Percentiles rank a stretch among this genome's conserved stretches.
phyloP scores from a whole-genome alignment of 2,113 vertebrate species.

The Paracanthobrama guichenoti region DNA sequence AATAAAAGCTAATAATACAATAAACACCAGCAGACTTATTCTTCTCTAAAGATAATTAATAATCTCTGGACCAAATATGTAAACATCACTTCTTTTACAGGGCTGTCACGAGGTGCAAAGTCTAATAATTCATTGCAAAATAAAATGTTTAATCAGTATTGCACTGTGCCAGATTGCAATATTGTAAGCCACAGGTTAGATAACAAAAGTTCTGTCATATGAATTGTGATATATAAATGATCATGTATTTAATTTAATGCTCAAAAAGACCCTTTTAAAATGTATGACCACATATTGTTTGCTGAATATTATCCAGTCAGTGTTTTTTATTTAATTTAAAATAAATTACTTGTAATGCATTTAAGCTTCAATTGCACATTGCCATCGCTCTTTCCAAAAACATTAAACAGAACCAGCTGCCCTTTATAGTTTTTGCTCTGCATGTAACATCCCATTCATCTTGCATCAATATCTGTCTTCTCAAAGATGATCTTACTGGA shows the following conservation, averaged over 20 bases:
- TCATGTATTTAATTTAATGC: neutral
- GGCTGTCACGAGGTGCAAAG: neutral
- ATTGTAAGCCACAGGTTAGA: neutral
- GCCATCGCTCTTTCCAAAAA: neutral
- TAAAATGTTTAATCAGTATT: neutral
- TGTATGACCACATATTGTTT: neutral
- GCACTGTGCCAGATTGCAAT: neutral
- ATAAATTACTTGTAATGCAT: neutral
- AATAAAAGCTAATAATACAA: neutral
- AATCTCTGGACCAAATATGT: neutral
- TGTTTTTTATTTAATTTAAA: no score
- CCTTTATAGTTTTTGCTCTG: neutral
- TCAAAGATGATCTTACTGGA: slow-evolving; percentile 82
- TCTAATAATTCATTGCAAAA: neutral
- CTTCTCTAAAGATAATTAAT: neutral
- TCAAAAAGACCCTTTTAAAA: neutral
- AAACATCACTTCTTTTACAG: neutral
- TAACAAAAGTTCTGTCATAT: neutral
- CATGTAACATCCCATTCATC: slow-evolving; percentile 14
- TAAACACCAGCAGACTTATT: neutral
- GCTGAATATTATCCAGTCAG: neutral
- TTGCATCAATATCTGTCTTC: slow-evolving; percentile 72
- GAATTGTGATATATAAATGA: no score
- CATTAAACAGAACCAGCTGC: slow-evolving; percentile 2
- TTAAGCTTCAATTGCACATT: neutral